A percentile compares a stretch with the other conserved stretches of the same genome.
Conservation (phyloP, 2,888 invertebrate genomes). For the Erebia ligea region DNA sequence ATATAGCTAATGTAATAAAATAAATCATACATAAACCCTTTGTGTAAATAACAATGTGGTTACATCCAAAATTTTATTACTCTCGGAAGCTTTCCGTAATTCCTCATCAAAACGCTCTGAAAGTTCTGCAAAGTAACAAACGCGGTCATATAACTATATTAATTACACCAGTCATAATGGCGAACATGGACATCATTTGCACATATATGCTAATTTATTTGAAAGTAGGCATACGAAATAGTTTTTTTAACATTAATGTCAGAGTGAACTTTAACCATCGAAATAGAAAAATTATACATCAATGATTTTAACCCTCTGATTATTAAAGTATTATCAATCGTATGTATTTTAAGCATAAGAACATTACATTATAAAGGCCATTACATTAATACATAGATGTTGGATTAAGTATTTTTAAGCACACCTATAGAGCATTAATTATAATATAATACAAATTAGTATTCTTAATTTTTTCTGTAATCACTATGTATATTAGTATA, state of each 20-base stretch:
- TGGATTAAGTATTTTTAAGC: too few relatives aligned
- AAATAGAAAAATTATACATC: too few relatives aligned
- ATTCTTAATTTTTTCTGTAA: too few relatives aligned
- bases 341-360: not conserved
- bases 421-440: too few relatives aligned
- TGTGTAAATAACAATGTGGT: not conserved
- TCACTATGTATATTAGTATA: too few relatives aligned
- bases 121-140: constrained; percentile 54
- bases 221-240: constrained; percentile 9
- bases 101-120: constrained; percentile 54
- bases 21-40: not conserved
- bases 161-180: constrained; percentile 44
- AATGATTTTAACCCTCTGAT: not conserved
- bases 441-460: too few relatives aligned
- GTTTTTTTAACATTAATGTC: constrained; percentile 2
- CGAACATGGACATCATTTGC: constrained; percentile 12
- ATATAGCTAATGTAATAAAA: not conserved
- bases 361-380: too few relatives aligned
- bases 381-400: too few relatives aligned
- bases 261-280: not conserved
- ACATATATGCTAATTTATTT: constrained; percentile 18
- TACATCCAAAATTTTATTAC: constrained; percentile 4
- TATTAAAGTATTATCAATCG: not conserved
- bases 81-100: constrained; percentile 50
- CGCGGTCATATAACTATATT: constrained; percentile 66